These are phyloP conservation scores for Melieria omissa DNA, from an alignment of 2,888 invertebrate genomes.

Conservation along the genomic window DNA sequence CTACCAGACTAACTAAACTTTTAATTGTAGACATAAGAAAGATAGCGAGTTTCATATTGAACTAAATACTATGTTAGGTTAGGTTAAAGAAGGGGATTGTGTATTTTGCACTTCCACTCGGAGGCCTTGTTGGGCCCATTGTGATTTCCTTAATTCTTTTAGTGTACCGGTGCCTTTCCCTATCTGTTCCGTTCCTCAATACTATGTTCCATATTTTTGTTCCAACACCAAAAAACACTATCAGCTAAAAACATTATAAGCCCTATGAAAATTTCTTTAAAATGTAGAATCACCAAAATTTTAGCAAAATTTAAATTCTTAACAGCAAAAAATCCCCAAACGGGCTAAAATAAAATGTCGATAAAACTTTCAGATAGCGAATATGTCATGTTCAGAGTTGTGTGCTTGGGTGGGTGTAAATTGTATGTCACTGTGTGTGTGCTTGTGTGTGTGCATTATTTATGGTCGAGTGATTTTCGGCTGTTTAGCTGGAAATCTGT, in stretches of 20 bases:
- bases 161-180: too few species aligned
- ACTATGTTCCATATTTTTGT: too few species aligned
- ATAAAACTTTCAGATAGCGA: background rate
- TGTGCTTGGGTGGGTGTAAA: background rate
- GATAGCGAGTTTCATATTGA: background rate
- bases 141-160: too few species aligned
- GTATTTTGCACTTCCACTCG: too few species aligned
- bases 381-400: constrained; percentile 16
- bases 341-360: background rate
- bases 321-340: background rate
- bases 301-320: background rate
- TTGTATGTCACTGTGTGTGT: constrained; percentile 6
- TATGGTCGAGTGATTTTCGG: constrained; percentile 16
- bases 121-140: too few species aligned
- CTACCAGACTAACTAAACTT: background rate
- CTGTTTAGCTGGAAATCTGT: background rate
- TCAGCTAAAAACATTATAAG: too few species aligned
- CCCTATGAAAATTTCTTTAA: too few species aligned
- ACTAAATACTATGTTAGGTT: too few species aligned
- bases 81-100: too few species aligned
- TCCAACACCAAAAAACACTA: too few species aligned
- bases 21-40: background rate
- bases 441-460: constrained; percentile 5
- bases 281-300: background rate
- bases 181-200: too few species aligned